phyloP scores from a whole-genome alignment of 64 coral and sea anemone species.

The Pachyseris speciosa region DNA sequence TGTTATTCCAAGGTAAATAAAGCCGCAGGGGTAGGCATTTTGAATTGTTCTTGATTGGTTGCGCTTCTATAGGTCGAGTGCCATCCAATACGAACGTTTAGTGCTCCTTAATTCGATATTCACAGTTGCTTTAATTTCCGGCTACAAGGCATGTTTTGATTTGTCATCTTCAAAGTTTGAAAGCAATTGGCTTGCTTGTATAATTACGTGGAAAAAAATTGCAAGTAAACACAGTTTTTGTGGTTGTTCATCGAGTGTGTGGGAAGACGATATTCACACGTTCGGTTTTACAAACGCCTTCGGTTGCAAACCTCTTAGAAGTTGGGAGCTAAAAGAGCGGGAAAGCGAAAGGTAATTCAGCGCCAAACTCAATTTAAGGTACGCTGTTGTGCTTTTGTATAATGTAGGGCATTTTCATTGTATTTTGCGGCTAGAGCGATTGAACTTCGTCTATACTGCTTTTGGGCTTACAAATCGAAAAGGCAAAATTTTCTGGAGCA shows the following conservation, averaged over 20 bases:
- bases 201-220: constrained; percentile 35
- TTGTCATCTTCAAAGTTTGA: constrained; percentile 16
- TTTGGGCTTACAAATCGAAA: not conserved
- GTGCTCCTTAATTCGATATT: constrained; percentile 24
- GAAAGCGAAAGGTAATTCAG: not conserved
- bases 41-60: constrained; percentile 15
- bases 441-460: not conserved
- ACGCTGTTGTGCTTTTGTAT: not conserved
- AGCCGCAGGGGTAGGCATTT: not conserved
- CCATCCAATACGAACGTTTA: not conserved
- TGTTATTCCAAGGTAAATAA: constrained; percentile 1
- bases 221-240: not conserved
- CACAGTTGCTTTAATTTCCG: constrained; percentile 44
- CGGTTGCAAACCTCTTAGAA: not conserved
- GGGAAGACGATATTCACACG: not conserved
- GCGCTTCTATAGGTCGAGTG: not conserved
- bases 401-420: not conserved
- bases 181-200: constrained; percentile 52
- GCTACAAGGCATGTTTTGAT: constrained; percentile 11
- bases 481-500: not conserved
- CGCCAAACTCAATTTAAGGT: not conserved
- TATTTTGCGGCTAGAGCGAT: not conserved
- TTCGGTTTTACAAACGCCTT: not conserved
- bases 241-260: not conserved
- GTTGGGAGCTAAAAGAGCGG: not conserved